phyloP scores from a whole-genome alignment of 2,797 vertebrate species.

The Cygnus olor region DNA sequence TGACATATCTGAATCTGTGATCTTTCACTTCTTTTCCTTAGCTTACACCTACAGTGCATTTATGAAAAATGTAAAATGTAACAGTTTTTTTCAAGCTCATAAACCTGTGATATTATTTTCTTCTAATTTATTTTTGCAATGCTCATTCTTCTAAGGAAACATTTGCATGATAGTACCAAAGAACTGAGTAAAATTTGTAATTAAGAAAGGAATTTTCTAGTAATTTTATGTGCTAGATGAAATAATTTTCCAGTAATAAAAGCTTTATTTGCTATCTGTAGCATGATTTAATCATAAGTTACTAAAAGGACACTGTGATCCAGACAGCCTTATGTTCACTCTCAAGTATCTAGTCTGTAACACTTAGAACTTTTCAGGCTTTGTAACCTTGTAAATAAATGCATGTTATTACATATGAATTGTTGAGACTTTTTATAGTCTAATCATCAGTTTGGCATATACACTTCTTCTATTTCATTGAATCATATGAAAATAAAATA shows the following conservation, averaged over 20 bases:
- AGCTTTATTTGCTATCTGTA: conserved; percentile 49
- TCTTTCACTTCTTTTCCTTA: neutral
- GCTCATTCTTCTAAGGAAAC: conserved; percentile 43
- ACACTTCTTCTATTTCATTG: neutral
- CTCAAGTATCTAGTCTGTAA: conserved; percentile 22
- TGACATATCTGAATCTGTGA: neutral
- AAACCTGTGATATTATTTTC: conserved; percentile 6
- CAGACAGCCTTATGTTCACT: conserved; percentile 38
- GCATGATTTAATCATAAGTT: conserved; percentile 50
- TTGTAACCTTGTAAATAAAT: conserved; percentile 45
- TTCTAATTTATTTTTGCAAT: conserved; percentile 5
- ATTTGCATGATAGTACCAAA: conserved; percentile 11
- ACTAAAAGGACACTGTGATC: conserved; percentile 17
- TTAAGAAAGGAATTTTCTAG: conserved; percentile 40
- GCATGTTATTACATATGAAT: conserved; percentile 11
- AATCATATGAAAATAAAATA: neutral
- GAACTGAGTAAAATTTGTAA: conserved; percentile 28
- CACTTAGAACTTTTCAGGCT: neutral
- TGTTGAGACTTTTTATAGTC: conserved; percentile 35
- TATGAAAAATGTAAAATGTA: conserved; percentile 2
- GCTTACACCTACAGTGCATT: neutral
- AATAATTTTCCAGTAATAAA: conserved; percentile 62
- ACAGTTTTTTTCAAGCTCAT: conserved; percentile 18
- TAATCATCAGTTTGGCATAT: conserved; percentile 25
- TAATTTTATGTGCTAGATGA: conserved; percentile 36